Conservation (phyloP, 2,797 vertebrate genomes). For the Pyrocephalus nanus region DNA sequence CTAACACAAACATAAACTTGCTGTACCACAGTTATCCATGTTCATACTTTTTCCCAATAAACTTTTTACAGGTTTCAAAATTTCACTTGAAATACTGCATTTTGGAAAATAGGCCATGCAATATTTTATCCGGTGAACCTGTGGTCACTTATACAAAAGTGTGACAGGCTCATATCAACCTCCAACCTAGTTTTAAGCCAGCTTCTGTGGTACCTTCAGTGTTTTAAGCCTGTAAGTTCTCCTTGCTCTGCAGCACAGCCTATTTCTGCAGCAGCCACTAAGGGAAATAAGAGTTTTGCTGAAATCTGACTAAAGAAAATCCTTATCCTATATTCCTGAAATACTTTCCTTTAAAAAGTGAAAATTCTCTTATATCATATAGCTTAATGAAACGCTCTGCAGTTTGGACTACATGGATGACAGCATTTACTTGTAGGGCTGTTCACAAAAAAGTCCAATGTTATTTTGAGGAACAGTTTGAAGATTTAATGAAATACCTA, state of each 20-base stretch:
- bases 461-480: not conserved
- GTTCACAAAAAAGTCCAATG: not conserved
- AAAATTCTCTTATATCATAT: not conserved
- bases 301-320: not conserved
- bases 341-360: not conserved
- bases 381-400: not conserved
- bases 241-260: not conserved
- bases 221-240: not conserved
- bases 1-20: not conserved
- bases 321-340: not conserved
- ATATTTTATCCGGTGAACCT: not conserved
- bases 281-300: not conserved
- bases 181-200: not conserved
- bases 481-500: not conserved
- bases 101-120: not conserved
- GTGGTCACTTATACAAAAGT: not conserved
- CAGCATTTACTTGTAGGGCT: not conserved
- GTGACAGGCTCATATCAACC: not conserved
- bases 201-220: not conserved
- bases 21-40: not conserved
- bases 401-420: not conserved
- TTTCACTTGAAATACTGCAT: not conserved
- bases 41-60: not conserved
- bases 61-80: not conserved
- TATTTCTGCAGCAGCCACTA: not conserved